Evolutionary conservation across 2,888 invertebrate genomes (phyloP).

Genomic region (Drosophila nigricruria): DNA sequence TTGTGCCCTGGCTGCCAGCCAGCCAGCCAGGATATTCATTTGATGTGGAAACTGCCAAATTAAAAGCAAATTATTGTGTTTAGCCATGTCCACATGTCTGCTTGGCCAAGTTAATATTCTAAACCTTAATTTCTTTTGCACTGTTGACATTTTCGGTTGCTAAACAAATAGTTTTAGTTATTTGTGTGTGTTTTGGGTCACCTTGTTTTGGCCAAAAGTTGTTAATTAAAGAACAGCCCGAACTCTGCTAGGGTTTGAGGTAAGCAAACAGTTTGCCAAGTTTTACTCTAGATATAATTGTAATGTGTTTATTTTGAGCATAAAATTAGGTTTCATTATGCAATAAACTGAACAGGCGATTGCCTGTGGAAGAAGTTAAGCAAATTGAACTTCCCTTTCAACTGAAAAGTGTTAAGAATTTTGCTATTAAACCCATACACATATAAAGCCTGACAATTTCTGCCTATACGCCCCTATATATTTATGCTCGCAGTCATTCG

Average conservation of each 20-base stretch:
- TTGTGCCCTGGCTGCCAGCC: slow-evolving; percentile 29
- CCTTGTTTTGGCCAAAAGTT: slow-evolving; percentile 48
- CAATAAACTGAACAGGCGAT: neutral
- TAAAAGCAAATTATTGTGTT: slow-evolving; percentile 75
- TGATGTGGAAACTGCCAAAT: slow-evolving; percentile 68
- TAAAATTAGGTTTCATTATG: neutral
- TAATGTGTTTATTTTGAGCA: slow-evolving; percentile 20
- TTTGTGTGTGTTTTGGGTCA: slow-evolving; percentile 27
- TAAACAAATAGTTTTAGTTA: slow-evolving; percentile 56
- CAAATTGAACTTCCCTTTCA: neutral
- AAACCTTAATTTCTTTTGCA: slow-evolving; percentile 31
- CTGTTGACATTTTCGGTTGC: slow-evolving; percentile 47
- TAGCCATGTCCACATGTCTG: slow-evolving; percentile 26
- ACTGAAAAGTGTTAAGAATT: neutral
- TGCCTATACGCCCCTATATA: neutral
- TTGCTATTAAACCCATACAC: neutral
- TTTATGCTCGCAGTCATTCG: neutral
- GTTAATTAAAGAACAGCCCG: slow-evolving; percentile 67
- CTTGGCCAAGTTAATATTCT: slow-evolving; percentile 17
- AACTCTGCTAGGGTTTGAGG: slow-evolving; percentile 14
- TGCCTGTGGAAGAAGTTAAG: neutral
- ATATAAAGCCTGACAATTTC: neutral
- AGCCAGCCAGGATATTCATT: slow-evolving; percentile 36
- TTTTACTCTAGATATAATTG: slow-evolving; percentile 24
- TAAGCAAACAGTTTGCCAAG: slow-evolving; percentile 29